Evolutionary conservation across 2,797 vertebrate genomes (phyloP).

Genomic region (Eleutherodactylus coqui): DNA sequence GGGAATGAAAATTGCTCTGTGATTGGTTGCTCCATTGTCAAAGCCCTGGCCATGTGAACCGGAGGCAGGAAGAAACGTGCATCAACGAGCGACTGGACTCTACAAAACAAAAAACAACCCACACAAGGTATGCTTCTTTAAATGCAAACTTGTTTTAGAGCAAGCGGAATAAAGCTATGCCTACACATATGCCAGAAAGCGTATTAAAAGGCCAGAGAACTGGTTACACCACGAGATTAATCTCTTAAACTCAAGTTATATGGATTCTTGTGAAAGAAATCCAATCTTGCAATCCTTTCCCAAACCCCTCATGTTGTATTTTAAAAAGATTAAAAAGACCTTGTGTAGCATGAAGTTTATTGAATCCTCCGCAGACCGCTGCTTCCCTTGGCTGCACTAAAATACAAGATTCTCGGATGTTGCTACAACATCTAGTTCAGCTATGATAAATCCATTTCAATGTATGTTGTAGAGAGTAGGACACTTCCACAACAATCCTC

Average conservation of each 20-base stretch:
- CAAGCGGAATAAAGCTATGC: neutral
- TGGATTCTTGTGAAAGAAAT: constrained; percentile 34
- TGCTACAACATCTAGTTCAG: neutral
- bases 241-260: constrained; percentile 30
- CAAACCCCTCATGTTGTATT: constrained; percentile 4
- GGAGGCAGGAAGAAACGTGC: no score
- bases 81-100: no score
- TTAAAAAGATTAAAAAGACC: constrained; percentile 42
- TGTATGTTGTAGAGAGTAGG: neutral
- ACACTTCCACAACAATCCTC: neutral
- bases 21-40: no score
- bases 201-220: neutral
- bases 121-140: no score
- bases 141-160: neutral
- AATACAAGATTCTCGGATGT: neutral
- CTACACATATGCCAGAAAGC: neutral
- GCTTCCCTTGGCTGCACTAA: neutral
- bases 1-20: no score
- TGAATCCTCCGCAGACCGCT: constrained; percentile 13
- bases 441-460: neutral
- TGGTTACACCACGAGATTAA: neutral
- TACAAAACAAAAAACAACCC: no score
- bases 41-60: no score
- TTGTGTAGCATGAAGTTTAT: constrained; percentile 11
- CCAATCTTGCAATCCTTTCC: constrained; percentile 9